These are phyloP conservation scores for Phrynocephalus forsythii DNA, from an alignment of 2,797 vertebrate species.

Conservation along the genomic window DNA sequence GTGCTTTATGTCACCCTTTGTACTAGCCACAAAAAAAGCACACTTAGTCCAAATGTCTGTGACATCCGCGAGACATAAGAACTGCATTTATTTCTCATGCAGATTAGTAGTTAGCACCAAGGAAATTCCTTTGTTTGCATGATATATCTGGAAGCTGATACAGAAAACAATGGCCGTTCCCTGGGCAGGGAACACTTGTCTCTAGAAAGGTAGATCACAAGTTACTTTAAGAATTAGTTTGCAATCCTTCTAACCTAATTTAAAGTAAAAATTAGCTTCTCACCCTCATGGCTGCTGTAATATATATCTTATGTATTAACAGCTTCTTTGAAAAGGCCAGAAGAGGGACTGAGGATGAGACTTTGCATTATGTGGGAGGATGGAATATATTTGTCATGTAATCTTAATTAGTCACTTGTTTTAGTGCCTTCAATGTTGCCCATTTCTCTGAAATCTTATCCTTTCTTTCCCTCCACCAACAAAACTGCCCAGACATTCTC, in stretches of 20 bases:
- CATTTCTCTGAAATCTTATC: neutral
- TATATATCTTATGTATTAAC: neutral
- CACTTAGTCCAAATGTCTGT: neutral
- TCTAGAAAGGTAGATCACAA: too few species aligned
- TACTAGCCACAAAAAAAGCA: neutral
- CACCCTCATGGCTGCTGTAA: neutral
- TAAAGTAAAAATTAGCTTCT: neutral
- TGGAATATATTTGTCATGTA: neutral
- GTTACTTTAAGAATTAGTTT: too few species aligned
- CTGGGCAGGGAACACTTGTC: too few species aligned
- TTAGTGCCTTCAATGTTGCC: neutral
- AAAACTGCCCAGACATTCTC: neutral
- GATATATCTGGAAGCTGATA: neutral
- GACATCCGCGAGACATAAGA: neutral
- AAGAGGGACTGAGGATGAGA: neutral
- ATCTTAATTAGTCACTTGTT: neutral
- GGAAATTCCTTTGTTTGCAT: neutral
- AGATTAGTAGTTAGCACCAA: neutral
- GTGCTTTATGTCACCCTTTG: constrained; percentile 39
- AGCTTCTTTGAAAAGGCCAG: neutral
- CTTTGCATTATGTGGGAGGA: neutral
- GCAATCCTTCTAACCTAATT: neutral
- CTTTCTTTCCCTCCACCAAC: neutral
- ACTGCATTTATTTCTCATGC: constrained; percentile 18
- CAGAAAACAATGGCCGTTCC: too few species aligned